A percentile compares a stretch with the other conserved stretches of the same genome.
phyloP scores from a whole-genome alignment of 2,888 invertebrate genomes.

The Ectobius pallidus region DNA sequence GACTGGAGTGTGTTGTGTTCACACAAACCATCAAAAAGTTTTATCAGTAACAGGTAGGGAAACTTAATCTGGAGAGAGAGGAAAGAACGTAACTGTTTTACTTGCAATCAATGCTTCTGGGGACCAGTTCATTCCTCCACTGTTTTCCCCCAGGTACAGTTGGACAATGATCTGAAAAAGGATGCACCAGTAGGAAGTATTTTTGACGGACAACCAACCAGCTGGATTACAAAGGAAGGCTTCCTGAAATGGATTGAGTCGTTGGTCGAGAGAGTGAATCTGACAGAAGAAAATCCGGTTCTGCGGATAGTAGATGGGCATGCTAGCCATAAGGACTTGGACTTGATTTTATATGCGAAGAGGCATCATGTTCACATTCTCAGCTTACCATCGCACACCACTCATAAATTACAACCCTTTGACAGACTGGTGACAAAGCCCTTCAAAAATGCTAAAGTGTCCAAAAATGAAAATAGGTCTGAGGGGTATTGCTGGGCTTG shows the following conservation, averaged over 20 bases:
- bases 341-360: slow-evolving; percentile 45
- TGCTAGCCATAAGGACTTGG: slow-evolving; percentile 44
- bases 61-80: neutral
- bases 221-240: neutral
- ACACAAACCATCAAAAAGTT: slow-evolving; percentile 39
- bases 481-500: slow-evolving; percentile 42
- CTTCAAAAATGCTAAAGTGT: slow-evolving; percentile 24
- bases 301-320: slow-evolving; percentile 47
- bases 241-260: neutral
- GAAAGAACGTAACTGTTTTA: neutral
- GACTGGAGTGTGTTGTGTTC: slow-evolving; percentile 41
- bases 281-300: slow-evolving; percentile 42
- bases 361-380: slow-evolving; percentile 45
- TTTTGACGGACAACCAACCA: neutral
- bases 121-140: neutral
- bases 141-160: neutral
- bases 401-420: slow-evolving; percentile 45
- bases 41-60: slow-evolving; percentile 9
- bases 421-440: slow-evolving; percentile 24
- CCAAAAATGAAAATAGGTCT: slow-evolving; percentile 42
- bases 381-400: slow-evolving; percentile 46
- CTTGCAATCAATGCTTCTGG: neutral
- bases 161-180: neutral
- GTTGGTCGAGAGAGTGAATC: slow-evolving; percentile 7
- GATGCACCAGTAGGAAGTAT: neutral